Evolutionary conservation across 2,888 invertebrate species (phyloP).

Genomic region (Atethmia centrago): DNA sequence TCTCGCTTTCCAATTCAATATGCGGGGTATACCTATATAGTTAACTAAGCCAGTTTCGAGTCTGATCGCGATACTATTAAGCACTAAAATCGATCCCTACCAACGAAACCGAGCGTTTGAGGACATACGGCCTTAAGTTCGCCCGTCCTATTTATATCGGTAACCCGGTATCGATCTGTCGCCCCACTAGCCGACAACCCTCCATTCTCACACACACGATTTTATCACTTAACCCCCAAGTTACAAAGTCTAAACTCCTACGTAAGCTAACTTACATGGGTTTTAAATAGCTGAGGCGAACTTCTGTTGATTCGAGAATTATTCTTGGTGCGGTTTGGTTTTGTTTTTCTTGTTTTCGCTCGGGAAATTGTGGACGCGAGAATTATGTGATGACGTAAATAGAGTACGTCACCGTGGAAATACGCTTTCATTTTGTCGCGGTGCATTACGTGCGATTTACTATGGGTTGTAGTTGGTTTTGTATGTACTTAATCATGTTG

Average conservation of each 20-base stretch:
- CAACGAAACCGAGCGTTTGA: slow-evolving; percentile 84
- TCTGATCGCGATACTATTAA: slow-evolving; percentile 52
- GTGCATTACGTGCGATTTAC: slow-evolving; percentile 19
- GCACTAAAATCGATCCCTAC: slow-evolving; percentile 79
- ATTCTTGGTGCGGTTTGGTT: slow-evolving; percentile 64
- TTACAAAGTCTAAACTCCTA: slow-evolving; percentile 75
- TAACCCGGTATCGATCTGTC: slow-evolving; percentile 87
- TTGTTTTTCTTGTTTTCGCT: slow-evolving; percentile 65
- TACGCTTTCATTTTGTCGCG: slow-evolving; percentile 20
- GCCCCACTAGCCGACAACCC: slow-evolving; percentile 88
- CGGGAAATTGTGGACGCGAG: slow-evolving; percentile 55
- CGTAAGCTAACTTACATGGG: slow-evolving; percentile 57
- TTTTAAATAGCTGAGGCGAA: slow-evolving; percentile 79
- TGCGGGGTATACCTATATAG: slow-evolving; percentile 59
- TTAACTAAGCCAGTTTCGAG: slow-evolving; percentile 40
- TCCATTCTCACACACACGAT: slow-evolving; percentile 74
- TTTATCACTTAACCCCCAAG: slow-evolving; percentile 73
- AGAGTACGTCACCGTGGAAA: slow-evolving; percentile 47
- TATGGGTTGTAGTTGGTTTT: slow-evolving; percentile 25
- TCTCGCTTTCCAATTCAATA: slow-evolving; percentile 42
- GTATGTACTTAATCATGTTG: slow-evolving; percentile 11
- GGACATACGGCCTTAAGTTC: slow-evolving; percentile 78
- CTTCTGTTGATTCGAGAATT: slow-evolving; percentile 75
- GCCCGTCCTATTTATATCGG: slow-evolving; percentile 88
- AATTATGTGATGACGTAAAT: slow-evolving; percentile 60